Base-by-base conservation (phyloP, 2,797 vertebrate species). In the Holocentrus rufus region DNA sequence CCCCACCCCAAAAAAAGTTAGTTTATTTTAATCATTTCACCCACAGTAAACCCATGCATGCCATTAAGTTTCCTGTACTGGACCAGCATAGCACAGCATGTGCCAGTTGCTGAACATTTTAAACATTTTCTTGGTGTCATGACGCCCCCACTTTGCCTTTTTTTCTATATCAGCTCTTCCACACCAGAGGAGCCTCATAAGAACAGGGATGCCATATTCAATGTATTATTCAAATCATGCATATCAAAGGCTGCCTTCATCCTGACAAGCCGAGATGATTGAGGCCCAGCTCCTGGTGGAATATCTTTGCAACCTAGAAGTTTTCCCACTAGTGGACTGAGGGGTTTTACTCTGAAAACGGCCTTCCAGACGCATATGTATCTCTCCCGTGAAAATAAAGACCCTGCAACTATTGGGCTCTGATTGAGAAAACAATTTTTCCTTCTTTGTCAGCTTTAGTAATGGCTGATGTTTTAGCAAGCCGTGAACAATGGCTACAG, bases 201-300 rank as follows among this genome's bases (percentile, higher is more conserved):
- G 79, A 79, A 80, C 64, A 80, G 61, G 78, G 61, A 22, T 60
- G 52, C 66, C 36, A 9, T 20, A 72, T 73, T 86, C 31, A 64
- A 79, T 84, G 82, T 76, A 85, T 88, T 85, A 88, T 90, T 91
- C 69, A 85, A 77, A 81, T 76, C 60, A 56, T 73, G 64, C 75
- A 74, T 80, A 82, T 85, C 75, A 84, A 86, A 84, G 78, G 49
- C 73, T 49, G 56, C 34, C 47, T 82, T 84, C 55, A 47, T 52
- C 53, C 79, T 73, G 80, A 81, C 76, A 70, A 74, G 77, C 60
- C 54, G 65, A 59, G 71, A 81, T 83, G 85, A 85, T 9, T 52
- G 76, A 67, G 39, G n/a, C 80, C 53, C 53, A n/a, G 50, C 53
- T 78, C 56, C 25, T 55, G 30, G 60, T 46, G 23, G 68, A 85